Evolutionary conservation across 1,140 invertebrate genomes (phyloP).

Genomic region (Drepana arcuata): DNA sequence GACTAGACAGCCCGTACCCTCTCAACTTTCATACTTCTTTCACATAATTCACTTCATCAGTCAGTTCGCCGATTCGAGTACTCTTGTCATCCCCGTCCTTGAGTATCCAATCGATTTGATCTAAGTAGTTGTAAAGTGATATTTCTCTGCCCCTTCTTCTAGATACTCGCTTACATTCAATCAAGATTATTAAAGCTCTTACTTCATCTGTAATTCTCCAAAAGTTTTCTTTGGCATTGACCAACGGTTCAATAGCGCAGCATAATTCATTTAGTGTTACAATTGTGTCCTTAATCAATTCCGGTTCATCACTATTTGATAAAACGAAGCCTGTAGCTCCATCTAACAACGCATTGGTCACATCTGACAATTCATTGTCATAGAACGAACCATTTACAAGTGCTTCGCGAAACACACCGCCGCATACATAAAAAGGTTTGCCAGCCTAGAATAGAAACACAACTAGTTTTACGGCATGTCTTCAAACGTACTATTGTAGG

Average conservation of each 20-base stretch:
- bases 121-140: no score
- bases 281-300: constrained; percentile 20
- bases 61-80: no score
- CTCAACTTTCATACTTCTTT: no score
- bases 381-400: constrained; percentile 17
- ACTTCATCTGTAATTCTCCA: constrained; percentile 27
- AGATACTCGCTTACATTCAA: neutral
- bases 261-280: constrained; percentile 29
- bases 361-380: constrained; percentile 32
- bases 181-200: neutral
- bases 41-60: no score
- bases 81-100: no score
- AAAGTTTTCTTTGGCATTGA: constrained; percentile 20
- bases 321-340: constrained; percentile 38
- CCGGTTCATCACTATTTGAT: constrained; percentile 21
- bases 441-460: constrained; percentile 29
- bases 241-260: constrained; percentile 28
- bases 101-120: no score
- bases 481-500: no score
- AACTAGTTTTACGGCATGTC: neutral
- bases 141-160: no score
- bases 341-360: constrained; percentile 39
- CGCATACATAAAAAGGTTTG: constrained; percentile 38
- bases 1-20: no score
- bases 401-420: constrained; percentile 22